Base-by-base conservation (phyloP, 1,140 invertebrate genomes). In the Pogonomyrmex californicus region DNA sequence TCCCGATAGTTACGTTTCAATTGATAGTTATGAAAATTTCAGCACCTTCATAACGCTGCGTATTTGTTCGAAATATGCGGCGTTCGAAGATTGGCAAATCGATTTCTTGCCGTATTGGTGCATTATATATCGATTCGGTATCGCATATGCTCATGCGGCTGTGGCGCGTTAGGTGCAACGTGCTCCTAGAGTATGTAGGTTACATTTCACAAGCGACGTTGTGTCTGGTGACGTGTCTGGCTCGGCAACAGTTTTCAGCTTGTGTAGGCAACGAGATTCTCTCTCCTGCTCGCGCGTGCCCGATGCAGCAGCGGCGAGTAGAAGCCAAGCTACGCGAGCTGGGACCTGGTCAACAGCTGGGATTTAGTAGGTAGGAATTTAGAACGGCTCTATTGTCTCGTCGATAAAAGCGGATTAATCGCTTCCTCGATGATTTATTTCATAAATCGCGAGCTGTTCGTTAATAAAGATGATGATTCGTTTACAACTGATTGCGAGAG, bases 161-260 rank as follows among this genome's bases (percentile, higher is more conserved):
- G 7, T 4, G 51, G 79, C 47, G 44, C 36, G 88, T 36, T 87
- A 90, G 65, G 76, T 91, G 90, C 90, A 91, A 88, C 79, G 70
- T 54, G 75, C 75, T 47, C 17, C 49, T 10, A 44, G 70, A 65
- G 49, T 91, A 91, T 92, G 88, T 92, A 68, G 86, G 90, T 87
- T 91, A 86, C 30, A 66, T 92, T 92, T 90, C 88, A 86, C 87
- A 92, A 92, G 88, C 85, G 51, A 79, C 83, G 81, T 88, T 89
- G 85, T 90, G 91, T 91, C 91, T 91, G 90, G 86, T 91, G 91
- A 92, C 91, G 85, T 92, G 91, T 92, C 91, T 92, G 36, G 65
- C 79, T 58, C 91, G 78, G 89, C 83, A 68, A 87, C 86, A 87
- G 85, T 86, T 86, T 88, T 62, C 71, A 58, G 33, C 68, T 63